Evolutionary conservation across 1,140 invertebrate genomes (phyloP).

Genomic region (Lucilia sericata): DNA sequence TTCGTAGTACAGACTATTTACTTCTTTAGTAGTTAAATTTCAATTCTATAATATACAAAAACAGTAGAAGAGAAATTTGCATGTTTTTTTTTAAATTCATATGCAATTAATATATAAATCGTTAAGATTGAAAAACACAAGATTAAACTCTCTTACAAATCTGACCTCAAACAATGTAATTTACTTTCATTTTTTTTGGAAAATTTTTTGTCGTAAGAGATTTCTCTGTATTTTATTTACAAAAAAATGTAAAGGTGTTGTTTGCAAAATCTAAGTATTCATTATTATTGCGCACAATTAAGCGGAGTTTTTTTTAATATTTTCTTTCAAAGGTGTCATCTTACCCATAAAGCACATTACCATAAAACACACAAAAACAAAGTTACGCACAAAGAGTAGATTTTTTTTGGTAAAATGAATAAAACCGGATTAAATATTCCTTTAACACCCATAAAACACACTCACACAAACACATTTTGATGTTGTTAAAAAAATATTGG

Average conservation of each 20-base stretch:
- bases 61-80: no score
- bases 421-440: constrained; percentile 8
- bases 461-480: background rate
- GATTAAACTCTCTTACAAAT: background rate
- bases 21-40: no score
- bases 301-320: background rate
- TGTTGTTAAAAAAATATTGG: background rate
- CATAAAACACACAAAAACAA: background rate
- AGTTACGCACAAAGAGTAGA: background rate
- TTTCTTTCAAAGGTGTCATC: background rate
- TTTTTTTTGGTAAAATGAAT: background rate
- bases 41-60: no score
- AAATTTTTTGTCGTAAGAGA: background rate
- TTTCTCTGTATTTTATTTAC: background rate
- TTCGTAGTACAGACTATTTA: no score
- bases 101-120: no score
- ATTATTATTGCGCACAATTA: constrained; percentile 29
- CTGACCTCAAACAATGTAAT: background rate
- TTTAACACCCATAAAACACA: constrained; percentile 15
- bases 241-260: constrained; percentile 17
- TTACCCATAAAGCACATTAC: background rate
- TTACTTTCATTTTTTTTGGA: background rate
- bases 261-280: constrained; percentile 25
- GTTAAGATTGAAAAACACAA: no score
- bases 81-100: no score